These are phyloP conservation scores for Prenolepis imparis DNA, from an alignment of 2,888 invertebrate species.

Conservation along the genomic window DNA sequence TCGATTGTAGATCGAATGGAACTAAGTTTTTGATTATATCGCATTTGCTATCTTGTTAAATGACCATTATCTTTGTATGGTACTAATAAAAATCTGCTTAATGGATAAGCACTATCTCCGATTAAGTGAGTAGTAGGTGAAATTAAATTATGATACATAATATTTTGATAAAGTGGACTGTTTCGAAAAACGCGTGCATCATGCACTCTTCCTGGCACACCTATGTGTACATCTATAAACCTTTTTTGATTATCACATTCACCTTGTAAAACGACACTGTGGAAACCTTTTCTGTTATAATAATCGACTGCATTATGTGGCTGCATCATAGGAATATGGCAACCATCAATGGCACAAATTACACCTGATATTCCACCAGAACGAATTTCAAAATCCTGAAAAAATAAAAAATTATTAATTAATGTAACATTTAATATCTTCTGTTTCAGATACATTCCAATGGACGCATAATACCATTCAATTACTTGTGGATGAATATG, in stretches of 20 bases:
- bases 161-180: too few species aligned
- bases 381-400: constrained; percentile 31
- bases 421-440: background rate
- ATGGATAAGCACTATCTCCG: background rate
- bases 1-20: constrained; percentile 18
- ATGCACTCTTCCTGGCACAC: too few species aligned
- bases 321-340: too few species aligned
- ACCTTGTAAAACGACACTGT: too few species aligned
- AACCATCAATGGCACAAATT: too few species aligned
- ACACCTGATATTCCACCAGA: constrained; percentile 48
- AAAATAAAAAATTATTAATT: constrained; percentile 25
- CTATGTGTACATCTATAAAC: too few species aligned
- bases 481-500: too few species aligned
- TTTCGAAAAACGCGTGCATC: too few species aligned
- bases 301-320: too few species aligned
- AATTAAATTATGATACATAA: constrained; percentile 30
- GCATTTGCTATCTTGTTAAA: background rate
- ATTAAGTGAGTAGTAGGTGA: background rate
- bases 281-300: too few species aligned
- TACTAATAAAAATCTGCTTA: background rate
- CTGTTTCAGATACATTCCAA: constrained; percentile 23
- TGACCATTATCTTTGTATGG: constrained; percentile 18
- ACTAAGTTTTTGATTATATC: constrained; percentile 16
- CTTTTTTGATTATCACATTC: too few species aligned
- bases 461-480: background rate